A percentile compares a stretch with the other conserved stretches of the same genome.
These are phyloP conservation scores for Limulus polyphemus DNA, from an alignment of 2,888 invertebrate genomes.

Conservation along the genomic window DNA sequence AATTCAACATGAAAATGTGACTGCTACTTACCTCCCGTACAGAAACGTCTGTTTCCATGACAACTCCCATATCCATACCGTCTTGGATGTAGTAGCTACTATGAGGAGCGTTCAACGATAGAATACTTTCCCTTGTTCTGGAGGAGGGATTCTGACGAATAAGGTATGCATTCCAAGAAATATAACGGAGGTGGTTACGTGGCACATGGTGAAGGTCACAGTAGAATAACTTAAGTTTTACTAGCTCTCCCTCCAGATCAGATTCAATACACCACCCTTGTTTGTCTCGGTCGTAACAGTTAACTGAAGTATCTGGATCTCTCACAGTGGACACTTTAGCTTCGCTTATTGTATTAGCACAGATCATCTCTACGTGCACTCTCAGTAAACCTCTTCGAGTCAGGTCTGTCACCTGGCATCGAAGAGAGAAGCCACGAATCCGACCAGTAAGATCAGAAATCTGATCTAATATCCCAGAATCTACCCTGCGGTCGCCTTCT, in stretches of 20 bases:
- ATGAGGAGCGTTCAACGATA: conserved; percentile 58
- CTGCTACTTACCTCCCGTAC: conserved; percentile 35
- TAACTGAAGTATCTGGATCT: conserved; percentile 38
- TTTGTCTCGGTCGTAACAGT: conserved; percentile 64
- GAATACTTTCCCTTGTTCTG: conserved; percentile 51
- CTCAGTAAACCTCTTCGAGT: conserved; percentile 40
- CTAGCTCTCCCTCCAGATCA: conserved; percentile 60
- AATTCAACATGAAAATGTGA: too few relatives aligned
- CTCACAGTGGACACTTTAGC: conserved; percentile 35
- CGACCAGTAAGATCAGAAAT: conserved; percentile 56
- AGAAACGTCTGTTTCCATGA: conserved; percentile 65
- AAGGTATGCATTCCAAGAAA: conserved; percentile 29
- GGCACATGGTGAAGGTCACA: conserved; percentile 65
- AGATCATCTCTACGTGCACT: conserved; percentile 57
- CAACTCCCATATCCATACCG: conserved; percentile 55
- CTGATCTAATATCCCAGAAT: conserved; percentile 56
- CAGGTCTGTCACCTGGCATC: conserved; percentile 15
- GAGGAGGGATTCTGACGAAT: conserved; percentile 33
- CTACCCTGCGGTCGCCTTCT: conserved; percentile 52
- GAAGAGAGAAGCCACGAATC: conserved; percentile 55
- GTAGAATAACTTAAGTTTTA: conserved; percentile 49
- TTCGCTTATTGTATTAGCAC: conserved; percentile 55
- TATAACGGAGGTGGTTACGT: conserved; percentile 52
- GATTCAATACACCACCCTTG: conserved; percentile 60
- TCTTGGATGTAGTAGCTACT: conserved; percentile 69